Conservation (phyloP, 2,113 vertebrate species). For the Aramus guarauna region DNA sequence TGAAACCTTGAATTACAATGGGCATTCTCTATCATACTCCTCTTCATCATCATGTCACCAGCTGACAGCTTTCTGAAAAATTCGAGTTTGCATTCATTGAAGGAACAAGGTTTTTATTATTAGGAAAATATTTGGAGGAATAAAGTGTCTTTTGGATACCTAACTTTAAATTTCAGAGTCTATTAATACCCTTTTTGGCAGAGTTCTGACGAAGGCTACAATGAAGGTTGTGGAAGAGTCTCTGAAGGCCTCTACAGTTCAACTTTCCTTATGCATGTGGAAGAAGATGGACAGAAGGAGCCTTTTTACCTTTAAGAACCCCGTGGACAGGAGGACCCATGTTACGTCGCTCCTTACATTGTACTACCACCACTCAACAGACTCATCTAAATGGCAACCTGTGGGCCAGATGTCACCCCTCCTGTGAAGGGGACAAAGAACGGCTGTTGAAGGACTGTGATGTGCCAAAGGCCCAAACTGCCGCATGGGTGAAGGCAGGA, state of each 20-base stretch:
- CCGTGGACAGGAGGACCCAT: background rate
- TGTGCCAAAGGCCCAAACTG: background rate
- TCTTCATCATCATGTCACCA: background rate
- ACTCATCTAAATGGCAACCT: background rate
- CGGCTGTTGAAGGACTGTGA: background rate
- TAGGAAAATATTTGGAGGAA: background rate
- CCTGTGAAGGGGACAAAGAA: background rate
- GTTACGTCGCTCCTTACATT: background rate
- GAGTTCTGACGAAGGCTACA: background rate
- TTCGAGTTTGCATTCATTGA: background rate
- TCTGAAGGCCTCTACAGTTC: background rate
- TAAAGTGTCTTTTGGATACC: background rate
- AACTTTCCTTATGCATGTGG: background rate
- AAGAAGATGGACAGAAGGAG: background rate
- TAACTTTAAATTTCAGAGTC: background rate
- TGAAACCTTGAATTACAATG: background rate
- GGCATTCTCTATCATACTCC: background rate
- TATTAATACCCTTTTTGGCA: background rate
- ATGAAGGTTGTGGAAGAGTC: background rate
- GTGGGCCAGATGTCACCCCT: background rate
- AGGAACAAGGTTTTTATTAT: background rate
- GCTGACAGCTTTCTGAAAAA: background rate
- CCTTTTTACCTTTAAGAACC: accelerated
- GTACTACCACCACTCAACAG: background rate
- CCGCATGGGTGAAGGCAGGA: background rate